Base-by-base conservation (phyloP, 2,888 invertebrate species). In the Phaedon cochleariae region DNA sequence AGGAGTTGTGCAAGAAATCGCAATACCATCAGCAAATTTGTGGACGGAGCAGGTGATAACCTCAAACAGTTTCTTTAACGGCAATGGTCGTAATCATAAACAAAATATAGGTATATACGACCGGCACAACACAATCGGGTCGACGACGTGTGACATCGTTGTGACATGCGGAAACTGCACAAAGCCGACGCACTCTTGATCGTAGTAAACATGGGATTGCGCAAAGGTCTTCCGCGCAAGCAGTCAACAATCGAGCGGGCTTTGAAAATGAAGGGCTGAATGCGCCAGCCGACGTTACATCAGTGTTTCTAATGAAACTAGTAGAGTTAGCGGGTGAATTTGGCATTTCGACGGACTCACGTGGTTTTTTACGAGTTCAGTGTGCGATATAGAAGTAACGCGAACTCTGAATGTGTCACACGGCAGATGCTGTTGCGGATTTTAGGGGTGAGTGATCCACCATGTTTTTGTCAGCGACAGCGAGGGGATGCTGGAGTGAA, bases 261-360 rank as follows among this genome's bases (percentile, higher is more conserved):
- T 74, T 76, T 76, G 71, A 74, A 70, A 69, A 73, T 73, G 74
- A 75, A 76, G 71, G 72, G 72, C 67, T 63, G 68, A 63, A 75
- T 73, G 75, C 73, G 74, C 72, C 67, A 65, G 68, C 69, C 67
- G 62, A 68, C 64, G 65, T 65, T 65, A 62, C 72, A 71, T 73
- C 77, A 77, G 77, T 77, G 73, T 74, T 74, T 73, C 69, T 72
- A 74, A 73, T 70, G 76, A 74, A 74, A 73, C 74, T 73, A 74
- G 55, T 68, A 72, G 68, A 73, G 72, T 68, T 75, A 76, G 76
- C 73, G 75, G 72, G 65, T 64, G 72, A 71, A 73, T 76, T 74
- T 75, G 71, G 63, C 70, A 71, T 69, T 68, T 69, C 69, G 70
- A 59, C 65, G 41, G 46, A 67, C 73, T 69, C 76, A 76, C 76